Evolutionary conservation across 2,797 vertebrate genomes (phyloP).

Genomic region (Tinamus major): DNA sequence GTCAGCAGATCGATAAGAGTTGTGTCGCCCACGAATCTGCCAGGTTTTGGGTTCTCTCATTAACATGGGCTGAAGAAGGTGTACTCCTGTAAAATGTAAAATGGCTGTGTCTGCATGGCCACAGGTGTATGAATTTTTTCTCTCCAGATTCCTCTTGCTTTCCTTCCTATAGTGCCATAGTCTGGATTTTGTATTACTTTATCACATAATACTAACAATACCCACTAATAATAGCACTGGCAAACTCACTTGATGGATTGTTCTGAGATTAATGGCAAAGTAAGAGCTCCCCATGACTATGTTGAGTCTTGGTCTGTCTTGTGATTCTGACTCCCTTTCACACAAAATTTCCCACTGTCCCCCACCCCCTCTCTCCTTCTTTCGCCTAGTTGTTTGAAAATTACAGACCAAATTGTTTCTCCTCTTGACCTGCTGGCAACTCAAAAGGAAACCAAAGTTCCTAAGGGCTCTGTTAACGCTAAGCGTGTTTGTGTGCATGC

Average conservation of each 20-base stretch:
- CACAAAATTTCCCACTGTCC: not conserved
- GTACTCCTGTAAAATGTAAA: fast-evolving
- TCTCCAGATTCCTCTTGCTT: not conserved
- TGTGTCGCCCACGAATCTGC: not conserved
- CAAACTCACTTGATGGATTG: not conserved
- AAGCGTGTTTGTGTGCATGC: not conserved
- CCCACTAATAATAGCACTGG: not conserved
- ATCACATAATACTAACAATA: not conserved
- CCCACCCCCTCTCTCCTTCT: not conserved
- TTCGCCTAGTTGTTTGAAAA: not conserved
- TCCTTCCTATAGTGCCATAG: not conserved
- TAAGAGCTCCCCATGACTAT: not conserved
- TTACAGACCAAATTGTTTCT: not conserved
- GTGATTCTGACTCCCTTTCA: not conserved
- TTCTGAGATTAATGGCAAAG: not conserved
- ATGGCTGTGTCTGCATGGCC: not conserved
- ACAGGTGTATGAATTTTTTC: not conserved
- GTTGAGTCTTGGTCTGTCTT: not conserved
- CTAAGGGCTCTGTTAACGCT: not conserved
- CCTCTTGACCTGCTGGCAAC: not conserved
- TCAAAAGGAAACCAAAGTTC: not conserved
- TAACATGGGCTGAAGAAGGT: not conserved
- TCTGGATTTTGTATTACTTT: not conserved
- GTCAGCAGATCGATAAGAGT: not conserved
- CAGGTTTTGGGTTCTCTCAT: not conserved